phyloP scores from a whole-genome alignment of 2,797 vertebrate genomes.

The Ciconia nigra region DNA sequence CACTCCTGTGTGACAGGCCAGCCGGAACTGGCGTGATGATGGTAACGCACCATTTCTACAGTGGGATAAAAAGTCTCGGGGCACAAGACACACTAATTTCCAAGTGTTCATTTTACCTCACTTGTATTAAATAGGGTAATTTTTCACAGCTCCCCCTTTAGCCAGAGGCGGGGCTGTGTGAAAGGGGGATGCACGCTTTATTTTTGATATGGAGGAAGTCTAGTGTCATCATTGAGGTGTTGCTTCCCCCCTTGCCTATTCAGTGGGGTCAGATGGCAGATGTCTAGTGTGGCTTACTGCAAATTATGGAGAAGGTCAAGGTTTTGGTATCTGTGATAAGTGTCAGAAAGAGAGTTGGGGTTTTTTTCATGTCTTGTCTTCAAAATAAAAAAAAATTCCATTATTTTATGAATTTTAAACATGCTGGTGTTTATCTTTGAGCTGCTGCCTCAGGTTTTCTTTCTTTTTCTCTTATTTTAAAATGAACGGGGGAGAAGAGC shows the following conservation, averaged over 20 bases:
- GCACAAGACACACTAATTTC: neutral
- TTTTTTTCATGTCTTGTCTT: neutral
- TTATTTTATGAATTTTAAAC: neutral
- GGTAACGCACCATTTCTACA: neutral
- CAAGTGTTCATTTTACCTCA: neutral
- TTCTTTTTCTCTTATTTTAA: neutral
- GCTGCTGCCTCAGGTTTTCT: neutral
- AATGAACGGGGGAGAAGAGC: neutral
- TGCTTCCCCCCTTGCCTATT: neutral
- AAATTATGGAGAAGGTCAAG: neutral
- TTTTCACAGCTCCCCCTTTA: neutral
- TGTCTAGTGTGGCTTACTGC: neutral
- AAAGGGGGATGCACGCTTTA: rapidly evolving
- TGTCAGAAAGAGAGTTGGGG: neutral
- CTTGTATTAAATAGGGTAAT: rapidly evolving
- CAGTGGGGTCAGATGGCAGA: neutral
- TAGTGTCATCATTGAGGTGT: neutral
- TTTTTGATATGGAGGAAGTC: neutral
- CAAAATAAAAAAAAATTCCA: neutral
- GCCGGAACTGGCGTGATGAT: neutral
- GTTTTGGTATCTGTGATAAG: neutral
- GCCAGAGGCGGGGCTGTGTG: neutral
- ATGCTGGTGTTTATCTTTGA: neutral
- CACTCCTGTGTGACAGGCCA: neutral
- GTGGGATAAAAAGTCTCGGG: neutral